A percentile compares a stretch with the other conserved stretches of the same genome.
Evolutionary conservation across 2,113 vertebrate species (phyloP).

Genomic region (Eidolon helvum): DNA sequence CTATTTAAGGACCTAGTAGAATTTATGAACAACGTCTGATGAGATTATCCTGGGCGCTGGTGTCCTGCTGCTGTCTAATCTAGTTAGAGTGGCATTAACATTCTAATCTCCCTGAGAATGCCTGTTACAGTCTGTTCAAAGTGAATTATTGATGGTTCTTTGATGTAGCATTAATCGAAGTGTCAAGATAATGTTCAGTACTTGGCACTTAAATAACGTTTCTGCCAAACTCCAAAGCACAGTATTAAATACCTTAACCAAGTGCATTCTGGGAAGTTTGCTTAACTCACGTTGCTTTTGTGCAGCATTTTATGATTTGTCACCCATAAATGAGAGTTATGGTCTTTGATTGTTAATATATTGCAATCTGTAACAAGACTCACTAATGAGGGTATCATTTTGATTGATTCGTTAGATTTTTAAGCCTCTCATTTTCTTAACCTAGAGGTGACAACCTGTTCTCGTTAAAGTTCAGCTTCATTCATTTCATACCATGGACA

Average conservation of each 20-base stretch:
- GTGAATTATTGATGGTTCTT: conserved; percentile 20
- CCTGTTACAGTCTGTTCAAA: conserved; percentile 36
- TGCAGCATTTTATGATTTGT: conserved; percentile 36
- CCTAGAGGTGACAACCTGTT: not conserved
- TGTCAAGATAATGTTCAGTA: not conserved
- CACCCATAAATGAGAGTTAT: conserved; percentile 16
- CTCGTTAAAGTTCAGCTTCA: conserved; percentile 16
- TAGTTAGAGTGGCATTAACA: conserved; percentile 51
- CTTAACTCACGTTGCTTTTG: conserved; percentile 39
- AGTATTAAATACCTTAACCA: conserved; percentile 42
- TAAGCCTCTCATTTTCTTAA: conserved; percentile 47
- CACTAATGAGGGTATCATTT: conserved; percentile 48
- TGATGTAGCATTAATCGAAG: conserved; percentile 24
- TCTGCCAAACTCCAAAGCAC: conserved; percentile 12
- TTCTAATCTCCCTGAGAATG: conserved; percentile 46
- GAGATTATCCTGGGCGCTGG: conserved; percentile 39
- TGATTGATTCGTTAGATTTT: not conserved
- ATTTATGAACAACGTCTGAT: conserved; percentile 36
- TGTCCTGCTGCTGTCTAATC: conserved; percentile 52
- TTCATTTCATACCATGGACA: not conserved
- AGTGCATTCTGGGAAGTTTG: conserved; percentile 39
- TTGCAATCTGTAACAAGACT: conserved; percentile 37
- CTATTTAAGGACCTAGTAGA: conserved; percentile 13
- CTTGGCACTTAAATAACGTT: conserved; percentile 41
- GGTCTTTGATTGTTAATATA: conserved; percentile 9